A percentile compares a stretch with the other conserved stretches of the same genome.
Evolutionary conservation across 1,140 invertebrate genomes (phyloP).

Genomic region (Campoletis sonorensis): DNA sequence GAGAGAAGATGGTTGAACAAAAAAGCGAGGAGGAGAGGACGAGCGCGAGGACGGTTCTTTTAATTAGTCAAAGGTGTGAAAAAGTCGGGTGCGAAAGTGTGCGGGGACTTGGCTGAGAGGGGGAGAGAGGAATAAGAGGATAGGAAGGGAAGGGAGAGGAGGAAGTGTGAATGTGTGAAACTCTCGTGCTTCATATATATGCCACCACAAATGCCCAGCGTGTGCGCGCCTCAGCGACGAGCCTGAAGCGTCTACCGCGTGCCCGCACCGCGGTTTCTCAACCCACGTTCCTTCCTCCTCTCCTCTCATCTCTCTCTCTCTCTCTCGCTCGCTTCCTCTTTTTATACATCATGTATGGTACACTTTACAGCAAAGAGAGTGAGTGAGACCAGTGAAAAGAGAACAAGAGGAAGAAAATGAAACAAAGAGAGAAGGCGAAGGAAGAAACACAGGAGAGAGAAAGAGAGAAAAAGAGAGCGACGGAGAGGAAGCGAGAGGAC

Average conservation of each 20-base stretch:
- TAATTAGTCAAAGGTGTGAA: slow-evolving; percentile 73
- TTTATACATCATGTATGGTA: slow-evolving; percentile 12
- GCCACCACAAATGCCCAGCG: background rate
- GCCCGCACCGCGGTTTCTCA: slow-evolving; percentile 2
- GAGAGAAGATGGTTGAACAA: slow-evolving; percentile 45
- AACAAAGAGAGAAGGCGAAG: background rate
- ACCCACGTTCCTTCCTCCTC: background rate
- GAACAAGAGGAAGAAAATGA: slow-evolving; percentile 5
- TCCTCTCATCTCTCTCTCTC: background rate
- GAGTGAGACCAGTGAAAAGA: background rate
- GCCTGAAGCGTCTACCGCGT: slow-evolving; percentile 11
- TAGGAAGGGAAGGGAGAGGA: slow-evolving; percentile 2
- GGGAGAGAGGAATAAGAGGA: background rate
- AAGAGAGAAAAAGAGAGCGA: slow-evolving; percentile 12
- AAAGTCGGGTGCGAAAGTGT: slow-evolving; percentile 64
- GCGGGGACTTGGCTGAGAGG: slow-evolving; percentile 8
- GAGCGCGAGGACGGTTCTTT: slow-evolving; percentile 62
- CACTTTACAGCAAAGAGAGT: background rate
- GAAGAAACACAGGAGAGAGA: background rate
- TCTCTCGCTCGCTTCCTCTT: slow-evolving; percentile 10
- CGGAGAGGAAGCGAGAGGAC: slow-evolving; percentile 2
- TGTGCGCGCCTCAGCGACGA: slow-evolving; percentile 6
- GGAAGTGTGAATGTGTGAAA: slow-evolving; percentile 54
- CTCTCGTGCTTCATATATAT: slow-evolving; percentile 8
- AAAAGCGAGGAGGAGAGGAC: slow-evolving; percentile 34